Conservation (phyloP, 2,113 vertebrate genomes). For the Hippocampus comes region DNA sequence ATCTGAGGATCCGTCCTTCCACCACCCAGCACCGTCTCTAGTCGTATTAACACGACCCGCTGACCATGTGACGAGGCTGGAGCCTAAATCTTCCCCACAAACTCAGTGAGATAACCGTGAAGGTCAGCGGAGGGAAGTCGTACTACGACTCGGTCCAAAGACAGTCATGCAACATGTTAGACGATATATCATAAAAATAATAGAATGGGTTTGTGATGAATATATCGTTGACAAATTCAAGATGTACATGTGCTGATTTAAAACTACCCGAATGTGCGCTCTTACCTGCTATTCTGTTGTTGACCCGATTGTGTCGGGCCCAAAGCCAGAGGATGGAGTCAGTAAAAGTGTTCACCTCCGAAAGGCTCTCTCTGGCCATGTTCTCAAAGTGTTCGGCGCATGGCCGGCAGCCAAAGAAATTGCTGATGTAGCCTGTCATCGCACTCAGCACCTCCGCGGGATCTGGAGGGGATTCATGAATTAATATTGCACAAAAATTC, state of each 20-base stretch:
- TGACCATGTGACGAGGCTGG: conserved; percentile 16
- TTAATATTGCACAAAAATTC: background rate
- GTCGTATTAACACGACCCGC: conserved; percentile 52
- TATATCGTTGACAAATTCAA: no score
- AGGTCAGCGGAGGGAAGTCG: background rate
- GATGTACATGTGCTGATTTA: background rate
- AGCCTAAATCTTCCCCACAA: background rate
- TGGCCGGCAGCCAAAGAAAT: conserved; percentile 84
- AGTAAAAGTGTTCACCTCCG: conserved; percentile 43
- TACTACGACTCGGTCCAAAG: background rate
- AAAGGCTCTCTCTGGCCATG: conserved; percentile 80
- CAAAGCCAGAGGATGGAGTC: conserved; percentile 83
- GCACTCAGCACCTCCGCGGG: conserved; percentile 78
- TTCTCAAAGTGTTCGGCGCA: conserved; percentile 85
- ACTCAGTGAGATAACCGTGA: background rate
- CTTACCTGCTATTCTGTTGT: conserved; percentile 84
- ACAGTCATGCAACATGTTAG: background rate
- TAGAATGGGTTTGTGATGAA: background rate
- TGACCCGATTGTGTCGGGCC: conserved; percentile 87
- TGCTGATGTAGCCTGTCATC: conserved; percentile 77
- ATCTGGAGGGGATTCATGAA: conserved; percentile 50
- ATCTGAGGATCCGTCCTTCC: conserved; percentile 59
- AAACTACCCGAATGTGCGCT: background rate
- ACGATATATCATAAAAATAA: background rate
- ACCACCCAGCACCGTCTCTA: conserved; percentile 37